Evolutionary conservation across 2,888 invertebrate species (phyloP).

Genomic region (Bugula neritina): DNA sequence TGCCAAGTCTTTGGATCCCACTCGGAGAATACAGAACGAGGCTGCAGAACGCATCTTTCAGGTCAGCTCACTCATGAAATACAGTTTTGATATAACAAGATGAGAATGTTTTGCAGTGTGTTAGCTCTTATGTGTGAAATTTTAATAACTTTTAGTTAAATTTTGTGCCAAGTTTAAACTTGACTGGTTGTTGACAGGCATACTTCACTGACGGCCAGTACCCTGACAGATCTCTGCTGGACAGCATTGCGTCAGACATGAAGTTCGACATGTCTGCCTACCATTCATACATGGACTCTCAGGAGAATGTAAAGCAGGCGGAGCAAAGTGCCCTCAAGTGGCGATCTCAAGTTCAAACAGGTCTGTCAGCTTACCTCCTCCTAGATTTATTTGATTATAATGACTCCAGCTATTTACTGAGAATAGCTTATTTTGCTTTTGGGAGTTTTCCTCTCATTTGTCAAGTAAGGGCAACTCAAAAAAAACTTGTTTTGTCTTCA

Average conservation of each 20-base stretch:
- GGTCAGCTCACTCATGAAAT: constrained; percentile 35
- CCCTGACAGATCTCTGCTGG: constrained; percentile 31
- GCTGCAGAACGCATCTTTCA: constrained; percentile 42
- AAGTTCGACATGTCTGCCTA: neutral
- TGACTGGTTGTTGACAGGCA: constrained; percentile 36
- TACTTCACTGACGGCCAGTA: constrained; percentile 44
- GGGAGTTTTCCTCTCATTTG: too few species aligned
- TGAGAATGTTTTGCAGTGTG: too few species aligned
- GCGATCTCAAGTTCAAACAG: neutral
- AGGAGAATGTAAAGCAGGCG: neutral
- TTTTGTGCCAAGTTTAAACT: too few species aligned
- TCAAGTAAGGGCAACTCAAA: too few species aligned
- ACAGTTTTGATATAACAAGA: too few species aligned
- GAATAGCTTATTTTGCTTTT: too few species aligned
- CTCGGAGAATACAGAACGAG: constrained; percentile 38
- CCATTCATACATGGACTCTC: constrained; percentile 5
- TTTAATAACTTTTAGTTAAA: too few species aligned
- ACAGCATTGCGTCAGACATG: neutral
- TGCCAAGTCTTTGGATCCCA: constrained; percentile 35
- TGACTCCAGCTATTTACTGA: too few species aligned
- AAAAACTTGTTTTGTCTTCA: too few species aligned
- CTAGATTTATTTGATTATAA: too few species aligned
- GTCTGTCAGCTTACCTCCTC: too few species aligned
- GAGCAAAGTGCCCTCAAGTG: neutral
- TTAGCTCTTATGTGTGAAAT: too few species aligned